A percentile compares a stretch with the other conserved stretches of the same genome.
These are phyloP conservation scores for Caligus rogercresseyi DNA, from an alignment of 1,140 invertebrate species.

Conservation along the genomic window DNA sequence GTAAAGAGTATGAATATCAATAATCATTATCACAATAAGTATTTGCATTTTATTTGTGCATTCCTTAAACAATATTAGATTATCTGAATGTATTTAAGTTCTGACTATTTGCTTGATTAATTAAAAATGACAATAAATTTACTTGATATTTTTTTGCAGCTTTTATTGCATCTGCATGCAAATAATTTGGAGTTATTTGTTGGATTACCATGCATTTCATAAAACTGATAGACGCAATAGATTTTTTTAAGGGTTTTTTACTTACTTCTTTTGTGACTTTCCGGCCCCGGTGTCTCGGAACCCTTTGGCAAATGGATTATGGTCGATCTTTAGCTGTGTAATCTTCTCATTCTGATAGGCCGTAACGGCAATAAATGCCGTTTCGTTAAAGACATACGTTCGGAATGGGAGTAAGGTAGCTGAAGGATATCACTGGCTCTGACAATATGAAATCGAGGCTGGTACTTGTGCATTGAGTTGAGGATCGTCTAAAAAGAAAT, in stretches of 20 bases:
- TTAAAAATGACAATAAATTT: too few species aligned
- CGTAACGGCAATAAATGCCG: conserved; percentile 92
- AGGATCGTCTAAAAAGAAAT: conserved; percentile 62
- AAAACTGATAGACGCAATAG: too few species aligned
- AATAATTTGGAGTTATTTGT: too few species aligned
- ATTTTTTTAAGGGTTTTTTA: conserved; percentile 28
- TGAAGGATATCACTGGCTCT: conserved; percentile 91
- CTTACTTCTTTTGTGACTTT: conserved; percentile 90
- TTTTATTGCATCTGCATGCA: too few species aligned
- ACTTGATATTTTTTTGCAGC: too few species aligned
- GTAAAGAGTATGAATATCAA: too few species aligned
- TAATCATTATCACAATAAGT: too few species aligned
- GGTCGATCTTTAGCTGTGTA: conserved; percentile 94
- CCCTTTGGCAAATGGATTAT: conserved; percentile 97
- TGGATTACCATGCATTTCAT: too few species aligned
- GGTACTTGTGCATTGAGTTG: conserved; percentile 99
- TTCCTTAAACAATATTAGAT: too few species aligned
- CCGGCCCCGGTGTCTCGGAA: conserved; percentile 89
- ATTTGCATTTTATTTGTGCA: too few species aligned
- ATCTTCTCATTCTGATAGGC: conserved; percentile 97
- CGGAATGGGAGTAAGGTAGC: conserved; percentile 86
- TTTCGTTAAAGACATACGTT: conserved; percentile 97
- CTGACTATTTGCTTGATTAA: too few species aligned
- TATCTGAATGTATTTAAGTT: too few species aligned
- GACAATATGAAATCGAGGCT: conserved; percentile 96